Conservation (phyloP, 2,113 vertebrate species). For the Pseudolaguvia tuberculata region DNA sequence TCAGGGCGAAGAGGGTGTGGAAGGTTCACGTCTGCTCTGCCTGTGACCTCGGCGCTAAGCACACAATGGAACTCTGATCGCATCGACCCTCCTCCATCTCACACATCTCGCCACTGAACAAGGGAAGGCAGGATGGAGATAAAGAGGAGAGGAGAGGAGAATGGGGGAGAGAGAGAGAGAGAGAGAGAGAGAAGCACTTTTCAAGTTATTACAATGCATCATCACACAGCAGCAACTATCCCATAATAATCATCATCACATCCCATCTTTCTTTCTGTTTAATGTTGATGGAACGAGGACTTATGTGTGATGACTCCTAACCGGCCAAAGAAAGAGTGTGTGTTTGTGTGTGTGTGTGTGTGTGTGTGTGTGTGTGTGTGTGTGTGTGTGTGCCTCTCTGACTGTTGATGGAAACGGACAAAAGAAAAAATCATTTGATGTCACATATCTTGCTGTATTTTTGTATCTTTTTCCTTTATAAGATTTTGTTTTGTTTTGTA, state of each 20-base stretch:
- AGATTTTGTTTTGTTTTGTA: neutral
- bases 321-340: conserved; percentile 8
- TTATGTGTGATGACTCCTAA: neutral
- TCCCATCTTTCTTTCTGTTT: neutral
- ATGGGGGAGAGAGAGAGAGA: neutral
- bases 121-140: conserved; percentile 2
- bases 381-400: conserved; percentile 5
- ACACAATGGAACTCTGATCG: neutral
- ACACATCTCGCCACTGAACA: conserved; percentile 7
- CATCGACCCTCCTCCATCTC: conserved; percentile 19
- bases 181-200: neutral
- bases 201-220: conserved; percentile 12
- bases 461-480: conserved; percentile 15
- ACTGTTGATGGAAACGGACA: conserved; percentile 3
- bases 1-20: conserved; percentile 65
- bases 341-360: neutral
- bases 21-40: conserved; percentile 80
- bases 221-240: neutral
- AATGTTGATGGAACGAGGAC: neutral
- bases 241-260: neutral
- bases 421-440: neutral
- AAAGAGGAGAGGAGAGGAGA: neutral
- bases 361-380: neutral
- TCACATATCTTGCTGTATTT: conserved; percentile 30
- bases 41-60: conserved; percentile 65